Evolutionary conservation across 1,140 invertebrate species (phyloP), one percentile per base, ranked within the genome.

Genomic region (Xylocopa sonorina): DNA sequence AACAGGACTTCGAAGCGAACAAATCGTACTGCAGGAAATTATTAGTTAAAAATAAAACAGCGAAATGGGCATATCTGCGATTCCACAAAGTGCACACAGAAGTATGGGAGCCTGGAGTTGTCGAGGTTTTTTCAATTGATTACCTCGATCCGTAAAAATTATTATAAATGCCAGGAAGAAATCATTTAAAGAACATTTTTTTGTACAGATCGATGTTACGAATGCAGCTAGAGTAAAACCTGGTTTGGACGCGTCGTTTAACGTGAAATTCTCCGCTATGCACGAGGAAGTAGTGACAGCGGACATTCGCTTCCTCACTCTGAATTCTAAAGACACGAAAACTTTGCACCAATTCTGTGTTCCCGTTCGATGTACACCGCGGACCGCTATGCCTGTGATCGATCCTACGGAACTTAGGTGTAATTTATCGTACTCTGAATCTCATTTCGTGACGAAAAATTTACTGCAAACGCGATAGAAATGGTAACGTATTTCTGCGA

Each of bases 41-140:
- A 6, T 24, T 7, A 2, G 51, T 78, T 21, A 41, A 18, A 1
- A 78, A 78, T 12, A 78, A 71, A 38, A 43, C 66, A 14, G 3
- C 55, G 2, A 78, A 78, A 18, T 78, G 75, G 75, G 75, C 75
- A 2, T 78, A 78, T 16, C 4, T 78, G 16, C 46, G 75, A 29
- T 71, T 78, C 21, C 58, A 71, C 27, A 71, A 51, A 34, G 16
- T 78, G 1, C 18, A 51, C 24, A 43, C 75, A 0, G 55, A 78
- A n/a, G 14, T 43, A 3, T 78, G 75, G 75, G 75, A 78, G 12
- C 67, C 75, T 12, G 29, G 46, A 18, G 21, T 78, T 1, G 6
- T 78, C 32, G 46, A 62, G 55, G 75, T 78, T 38, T 0, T 14
- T n/a, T n/a, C 1, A 0, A 68, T 57, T 14, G 1, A 57, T 12